Base-by-base conservation (phyloP, 2,113 vertebrate species). In the Mandrillus leucophaeus region DNA sequence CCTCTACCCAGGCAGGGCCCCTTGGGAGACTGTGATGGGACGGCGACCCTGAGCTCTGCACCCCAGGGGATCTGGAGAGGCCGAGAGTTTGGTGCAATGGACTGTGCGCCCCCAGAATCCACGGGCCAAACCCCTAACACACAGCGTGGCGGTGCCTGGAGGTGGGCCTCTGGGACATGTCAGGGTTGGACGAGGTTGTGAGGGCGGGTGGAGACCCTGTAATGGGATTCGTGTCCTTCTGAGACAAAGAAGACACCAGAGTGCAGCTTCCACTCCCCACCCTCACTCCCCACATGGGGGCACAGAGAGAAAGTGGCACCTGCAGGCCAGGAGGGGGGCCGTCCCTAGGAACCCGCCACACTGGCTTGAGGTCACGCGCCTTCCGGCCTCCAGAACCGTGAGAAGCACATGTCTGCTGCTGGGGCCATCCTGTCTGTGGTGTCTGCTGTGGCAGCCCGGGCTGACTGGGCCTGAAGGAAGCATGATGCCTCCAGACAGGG, bases 301-400 rank as follows among this genome's bases (percentile, higher is more conserved):
- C 27, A 48, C 43, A 78, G 25, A 5, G 75, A 76, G 43, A 32
- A 43, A 27, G 30, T 4, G 6, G 72, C 6, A 1, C 13, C 72
- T 27, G 72, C 61, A 64, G 23, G 72, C 40, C 12, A 27, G 23
- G 40, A 40, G 22, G 38, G 32, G 8, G 43, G 43, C 8, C 75
- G 43, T 9, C 43, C 17, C 14, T 27, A 18, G 43, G 45, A 9
- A 17, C 27, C 27, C 1, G 8, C 27, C 43, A 17, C 2, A 16
- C 66, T 18, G 66, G 66, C 66, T 35, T 8, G 1, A 14, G 40
- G 30, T 12, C 25, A 4, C 25, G 0, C 0, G 13, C 73, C 43
- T 45, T 8, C 40, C 13, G 25, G 73, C 73, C 40, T 76, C 43
- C 22, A 2, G 43, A 45, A 48, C 73, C 2, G 12, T 32, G 27